Evolutionary conservation across 2,113 vertebrate genomes (phyloP).

Genomic region (Colinus virginianus): DNA sequence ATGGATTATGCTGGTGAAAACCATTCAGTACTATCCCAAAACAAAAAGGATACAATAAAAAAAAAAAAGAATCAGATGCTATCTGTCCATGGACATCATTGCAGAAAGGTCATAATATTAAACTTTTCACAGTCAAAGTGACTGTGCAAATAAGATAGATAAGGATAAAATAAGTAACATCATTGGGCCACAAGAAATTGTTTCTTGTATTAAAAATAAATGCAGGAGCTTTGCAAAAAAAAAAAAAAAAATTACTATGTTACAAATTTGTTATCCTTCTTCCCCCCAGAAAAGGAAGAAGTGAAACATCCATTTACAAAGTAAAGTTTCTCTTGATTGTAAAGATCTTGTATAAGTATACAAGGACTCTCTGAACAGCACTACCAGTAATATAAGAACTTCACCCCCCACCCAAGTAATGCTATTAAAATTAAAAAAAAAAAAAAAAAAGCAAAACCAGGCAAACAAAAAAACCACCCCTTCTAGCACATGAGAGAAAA

Average conservation of each 20-base stretch:
- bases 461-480: not conserved
- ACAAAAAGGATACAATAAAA: not conserved
- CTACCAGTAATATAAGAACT: not conserved
- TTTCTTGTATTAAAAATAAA: not conserved
- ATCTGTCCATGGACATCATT: not conserved
- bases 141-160: not conserved
- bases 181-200: accelerated
- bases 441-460: not conserved
- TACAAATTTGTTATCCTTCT: not conserved
- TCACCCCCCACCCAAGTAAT: not conserved
- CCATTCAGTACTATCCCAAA: not conserved
- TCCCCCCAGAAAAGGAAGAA: not conserved
- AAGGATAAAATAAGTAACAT: not conserved
- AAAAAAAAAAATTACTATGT: not conserved
- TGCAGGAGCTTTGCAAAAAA: not conserved
- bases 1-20: not conserved
- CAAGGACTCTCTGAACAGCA: not conserved
- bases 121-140: not conserved
- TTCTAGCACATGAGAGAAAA: not conserved
- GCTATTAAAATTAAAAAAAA: not conserved
- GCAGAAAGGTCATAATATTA: not conserved
- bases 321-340: not conserved
- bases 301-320: not conserved
- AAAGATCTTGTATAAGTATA: not conserved
- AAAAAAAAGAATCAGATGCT: not conserved